phyloP scores from a whole-genome alignment of 2,113 vertebrate genomes.

The Chaetura pelagica region DNA sequence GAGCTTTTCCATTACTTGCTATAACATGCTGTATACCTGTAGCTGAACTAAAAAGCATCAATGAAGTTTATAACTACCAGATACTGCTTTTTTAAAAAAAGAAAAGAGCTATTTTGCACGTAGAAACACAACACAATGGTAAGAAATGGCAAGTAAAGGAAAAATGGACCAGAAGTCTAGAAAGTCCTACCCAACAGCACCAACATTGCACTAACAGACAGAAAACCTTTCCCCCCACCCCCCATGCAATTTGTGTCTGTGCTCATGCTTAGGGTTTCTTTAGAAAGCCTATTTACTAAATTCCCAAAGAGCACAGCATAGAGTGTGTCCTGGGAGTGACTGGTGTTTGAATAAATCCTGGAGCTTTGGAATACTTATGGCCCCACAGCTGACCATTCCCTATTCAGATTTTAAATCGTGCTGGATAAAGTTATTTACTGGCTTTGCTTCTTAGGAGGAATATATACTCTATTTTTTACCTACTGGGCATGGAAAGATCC shows the following conservation, averaged over 20 bases:
- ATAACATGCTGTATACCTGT: neutral
- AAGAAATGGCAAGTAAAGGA: neutral
- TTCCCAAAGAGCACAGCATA: neutral
- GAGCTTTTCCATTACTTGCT: neutral
- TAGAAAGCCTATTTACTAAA: neutral
- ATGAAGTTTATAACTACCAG: neutral
- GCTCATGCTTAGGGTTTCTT: slow-evolving; percentile 17
- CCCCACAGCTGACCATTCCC: neutral
- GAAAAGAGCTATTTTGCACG: neutral
- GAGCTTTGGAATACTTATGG: neutral
- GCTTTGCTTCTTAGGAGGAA: neutral
- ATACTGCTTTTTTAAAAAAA: neutral
- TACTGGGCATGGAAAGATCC: neutral
- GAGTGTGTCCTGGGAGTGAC: neutral
- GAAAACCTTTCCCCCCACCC: neutral
- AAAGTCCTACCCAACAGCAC: slow-evolving; percentile 9
- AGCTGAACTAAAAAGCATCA: slow-evolving; percentile 5
- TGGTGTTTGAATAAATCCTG: neutral
- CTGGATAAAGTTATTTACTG: neutral
- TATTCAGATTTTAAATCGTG: neutral
- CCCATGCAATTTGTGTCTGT: slow-evolving; percentile 14
- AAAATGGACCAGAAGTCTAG: neutral
- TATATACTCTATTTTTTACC: neutral
- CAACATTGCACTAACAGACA: neutral
- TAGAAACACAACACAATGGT: neutral